Base-by-base conservation (phyloP, 1,140 invertebrate genomes). In the Macrobrachium rosenbergii region DNA sequence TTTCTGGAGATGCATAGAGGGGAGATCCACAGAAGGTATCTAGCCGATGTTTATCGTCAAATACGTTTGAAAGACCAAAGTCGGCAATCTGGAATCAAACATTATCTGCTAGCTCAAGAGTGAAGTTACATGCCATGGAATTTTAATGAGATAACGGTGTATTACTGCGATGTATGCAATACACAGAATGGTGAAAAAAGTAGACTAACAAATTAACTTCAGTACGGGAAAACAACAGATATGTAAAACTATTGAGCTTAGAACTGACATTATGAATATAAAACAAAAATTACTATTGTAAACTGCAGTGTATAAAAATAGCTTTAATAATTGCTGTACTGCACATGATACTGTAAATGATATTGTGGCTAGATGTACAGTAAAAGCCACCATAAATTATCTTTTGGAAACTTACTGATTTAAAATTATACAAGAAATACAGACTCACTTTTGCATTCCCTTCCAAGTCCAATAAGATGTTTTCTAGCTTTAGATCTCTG, bases 1-100 rank as follows among this genome's bases (percentile, higher is more conserved):
- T 99, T 93, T 99, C 99, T 0, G 99, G 99, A 75, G 98, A 99
- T 17, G 98, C 98, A 92, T 99, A 99, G 11, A 99, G 92, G 1
- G 99, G 98, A 91, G 97, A 98, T 8, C 99, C 99, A 93, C 99
- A 99, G 92, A 99, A 99, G 52, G 99, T 99, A 83, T 95, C 96
- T 87, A 99, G 92, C 67, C 99, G 92, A 62, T 96, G 94, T 87
- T 95, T 95, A 90, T 97, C 96, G 92, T 97, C 96, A 91, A 99
- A 99, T 83, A 99, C 98, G 93, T 99, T 99, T 58, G 98, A 99
- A 43, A 99, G 93, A 88, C 99, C 99, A 93, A 99, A 99, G 93
- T 99, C 99, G 16, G 98, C 99, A 92, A 99, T 99, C 95, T 98
- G 92, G 52, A 91, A 90, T 88, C 84, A 79, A 19, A 67, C 67